Evolutionary conservation across 2,888 invertebrate genomes (phyloP).

Genomic region (Himalopsyche japonica): DNA sequence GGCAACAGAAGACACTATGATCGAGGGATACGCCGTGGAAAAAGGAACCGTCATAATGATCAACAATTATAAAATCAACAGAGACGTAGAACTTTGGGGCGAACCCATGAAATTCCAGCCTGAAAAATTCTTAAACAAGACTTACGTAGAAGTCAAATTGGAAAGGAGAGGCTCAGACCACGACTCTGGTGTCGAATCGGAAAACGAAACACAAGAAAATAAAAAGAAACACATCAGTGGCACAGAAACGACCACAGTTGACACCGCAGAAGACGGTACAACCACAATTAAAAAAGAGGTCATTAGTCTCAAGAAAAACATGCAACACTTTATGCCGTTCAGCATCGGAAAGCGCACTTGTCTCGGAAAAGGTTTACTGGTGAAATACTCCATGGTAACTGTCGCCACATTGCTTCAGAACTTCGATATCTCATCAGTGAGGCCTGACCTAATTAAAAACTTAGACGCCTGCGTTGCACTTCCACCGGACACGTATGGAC

Average conservation of each 20-base stretch:
- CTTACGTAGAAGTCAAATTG: conserved; percentile 44
- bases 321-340: conserved; percentile 80
- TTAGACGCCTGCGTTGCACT: conserved; percentile 74
- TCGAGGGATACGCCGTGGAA: conserved; percentile 72
- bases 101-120: conserved; percentile 75
- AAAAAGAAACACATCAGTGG: background rate
- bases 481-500: conserved; percentile 71
- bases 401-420: conserved; percentile 72
- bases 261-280: conserved; percentile 43
- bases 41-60: conserved; percentile 82
- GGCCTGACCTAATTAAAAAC: conserved; percentile 58
- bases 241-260: background rate
- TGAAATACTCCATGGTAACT: conserved; percentile 75
- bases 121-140: conserved; percentile 68
- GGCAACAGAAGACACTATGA: conserved; percentile 73
- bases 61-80: conserved; percentile 81
- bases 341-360: conserved; percentile 86
- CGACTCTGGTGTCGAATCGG: conserved; percentile 63
- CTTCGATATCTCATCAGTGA: conserved; percentile 66
- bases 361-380: conserved; percentile 80
- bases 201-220: conserved; percentile 46
- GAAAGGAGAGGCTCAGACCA: conserved; percentile 54
- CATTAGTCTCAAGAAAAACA: conserved; percentile 57
- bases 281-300: conserved; percentile 50
- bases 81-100: conserved; percentile 73